These are phyloP conservation scores for Phalera bucephala DNA, from an alignment of 2,888 invertebrate genomes.

Conservation along the genomic window DNA sequence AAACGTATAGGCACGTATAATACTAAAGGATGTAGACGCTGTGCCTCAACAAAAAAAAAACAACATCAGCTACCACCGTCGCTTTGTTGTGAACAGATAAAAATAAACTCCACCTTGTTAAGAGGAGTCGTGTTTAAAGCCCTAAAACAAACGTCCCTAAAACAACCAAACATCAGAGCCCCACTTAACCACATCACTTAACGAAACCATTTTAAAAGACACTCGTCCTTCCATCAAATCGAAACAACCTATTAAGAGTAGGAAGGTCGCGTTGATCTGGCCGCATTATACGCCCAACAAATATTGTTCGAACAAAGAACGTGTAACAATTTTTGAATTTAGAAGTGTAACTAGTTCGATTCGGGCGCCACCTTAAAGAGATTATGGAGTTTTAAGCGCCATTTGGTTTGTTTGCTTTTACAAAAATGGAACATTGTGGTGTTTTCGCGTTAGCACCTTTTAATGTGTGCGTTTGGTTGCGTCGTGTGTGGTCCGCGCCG, in stretches of 20 bases:
- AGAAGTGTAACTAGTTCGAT: conserved; percentile 62
- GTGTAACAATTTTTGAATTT: conserved; percentile 68
- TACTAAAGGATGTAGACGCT: conserved; percentile 24
- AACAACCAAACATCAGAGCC: conserved; percentile 75
- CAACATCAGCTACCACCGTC: conserved; percentile 34
- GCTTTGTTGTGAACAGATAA: conserved; percentile 46
- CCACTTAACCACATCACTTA: conserved; percentile 78
- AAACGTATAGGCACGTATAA: too few species aligned
- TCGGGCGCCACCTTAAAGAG: conserved; percentile 69
- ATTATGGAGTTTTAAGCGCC: conserved; percentile 72
- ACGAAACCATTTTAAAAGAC: conserved; percentile 57
- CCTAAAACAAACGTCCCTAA: conserved; percentile 70
- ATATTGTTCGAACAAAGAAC: conserved; percentile 67
- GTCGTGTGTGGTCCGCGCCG: conserved; percentile 80
- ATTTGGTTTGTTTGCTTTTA: conserved; percentile 62
- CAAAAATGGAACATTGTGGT: conserved; percentile 70
- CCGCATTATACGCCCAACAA: conserved; percentile 55
- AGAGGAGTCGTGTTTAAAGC: conserved; percentile 66
- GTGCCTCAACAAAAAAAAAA: conserved; percentile 25
- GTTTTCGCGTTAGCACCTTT: conserved; percentile 79
- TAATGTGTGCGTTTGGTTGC: conserved; percentile 65
- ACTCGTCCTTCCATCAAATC: conserved; percentile 32
- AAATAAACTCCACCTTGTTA: conserved; percentile 73
- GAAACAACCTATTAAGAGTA: conserved; percentile 24
- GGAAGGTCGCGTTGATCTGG: conserved; percentile 50